Evolutionary conservation across 2,888 invertebrate species (phyloP), one percentile per base, ranked within the genome.

Genomic region (Drosophila diplacantha): DNA sequence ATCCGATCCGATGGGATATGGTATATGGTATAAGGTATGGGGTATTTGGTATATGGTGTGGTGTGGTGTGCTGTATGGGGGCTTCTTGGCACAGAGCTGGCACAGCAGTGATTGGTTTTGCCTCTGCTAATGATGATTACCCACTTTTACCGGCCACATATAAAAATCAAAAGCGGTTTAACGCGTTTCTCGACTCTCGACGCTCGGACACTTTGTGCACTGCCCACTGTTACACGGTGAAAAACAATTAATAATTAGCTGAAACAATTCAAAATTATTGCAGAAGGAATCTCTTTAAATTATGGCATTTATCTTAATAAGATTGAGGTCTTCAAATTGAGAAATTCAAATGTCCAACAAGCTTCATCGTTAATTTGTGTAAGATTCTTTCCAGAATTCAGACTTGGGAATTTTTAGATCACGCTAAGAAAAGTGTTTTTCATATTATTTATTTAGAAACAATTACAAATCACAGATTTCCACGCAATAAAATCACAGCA

Each of bases 91-190:
- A 29, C 47, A 54, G 71, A 26, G 67, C 57, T 71, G 62, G 62
- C 61, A 61, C 35, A 66, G 41, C 35, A 66, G 41, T 74, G 77
- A 76, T 76, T 74, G 65, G 77, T 71, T 74, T 76, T 73, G 72
- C 73, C 73, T 63, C 47, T 61, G 66, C 81, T 78, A 79, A 78
- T 78, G 80, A 78, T 78, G 78, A 78, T 78, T 78, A 82, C 83
- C 83, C 83, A 82, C 78, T 78, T 78, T 78, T 78, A 82, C 78
- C 81, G 49, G 58, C 29, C 63, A 62, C 62, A 62, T 62, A 80
- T 82, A 78, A 80, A 80, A 80, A 80, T 80, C 80, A 83, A 80
- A 80, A 80, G 83, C 80, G 80, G 80, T 83, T 81, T 78, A 82
- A 80, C 80, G 81, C 83, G 83, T 80, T 83, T 80, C 78, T 69